Percentiles rank a stretch among this genome's conserved stretches.
These are phyloP conservation scores for Pseudorhombus dupliciocellatus DNA, from an alignment of 2,113 vertebrate species.

Conservation along the genomic window DNA sequence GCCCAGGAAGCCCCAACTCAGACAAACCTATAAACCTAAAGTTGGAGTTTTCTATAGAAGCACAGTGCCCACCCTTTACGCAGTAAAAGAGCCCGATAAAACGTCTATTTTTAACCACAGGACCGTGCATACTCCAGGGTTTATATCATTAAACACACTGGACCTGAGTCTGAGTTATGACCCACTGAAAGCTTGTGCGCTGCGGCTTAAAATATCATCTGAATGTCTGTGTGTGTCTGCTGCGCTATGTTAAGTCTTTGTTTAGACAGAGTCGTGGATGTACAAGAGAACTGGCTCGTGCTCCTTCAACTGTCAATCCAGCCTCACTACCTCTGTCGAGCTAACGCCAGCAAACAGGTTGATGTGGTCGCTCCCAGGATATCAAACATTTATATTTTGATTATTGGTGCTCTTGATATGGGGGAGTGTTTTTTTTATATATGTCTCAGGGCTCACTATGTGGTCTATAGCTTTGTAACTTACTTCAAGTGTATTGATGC, in stretches of 20 bases:
- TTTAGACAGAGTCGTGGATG: slow-evolving; percentile 11
- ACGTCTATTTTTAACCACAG: slow-evolving; percentile 55
- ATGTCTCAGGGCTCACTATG: no score
- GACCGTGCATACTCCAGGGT: slow-evolving; percentile 8
- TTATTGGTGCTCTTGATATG: no score
- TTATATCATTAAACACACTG: slow-evolving; percentile 15
- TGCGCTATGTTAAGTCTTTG: slow-evolving; percentile 14
- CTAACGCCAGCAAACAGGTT: not conserved
- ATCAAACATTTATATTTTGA: not conserved
- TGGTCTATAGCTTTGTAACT: no score
- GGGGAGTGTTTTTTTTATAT: no score
- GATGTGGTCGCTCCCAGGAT: not conserved
- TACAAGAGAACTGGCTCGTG: not conserved
- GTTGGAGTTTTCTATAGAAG: slow-evolving; percentile 28
- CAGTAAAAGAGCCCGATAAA: slow-evolving; percentile 49
- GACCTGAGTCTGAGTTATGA: slow-evolving; percentile 22
- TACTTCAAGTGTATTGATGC: no score
- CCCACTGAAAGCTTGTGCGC: slow-evolving; percentile 1
- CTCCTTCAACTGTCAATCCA: slow-evolving; percentile 1
- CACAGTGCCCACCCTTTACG: slow-evolving; percentile 21
- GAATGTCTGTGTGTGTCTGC: slow-evolving; percentile 27
- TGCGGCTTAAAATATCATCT: slow-evolving; percentile 7
- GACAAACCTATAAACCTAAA: slow-evolving; percentile 51
- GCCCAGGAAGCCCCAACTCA: slow-evolving; percentile 35
- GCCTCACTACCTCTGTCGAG: not conserved